These are phyloP conservation scores for Eumeta japonica DNA, from an alignment of 1,140 invertebrate genomes.

Conservation along the genomic window DNA sequence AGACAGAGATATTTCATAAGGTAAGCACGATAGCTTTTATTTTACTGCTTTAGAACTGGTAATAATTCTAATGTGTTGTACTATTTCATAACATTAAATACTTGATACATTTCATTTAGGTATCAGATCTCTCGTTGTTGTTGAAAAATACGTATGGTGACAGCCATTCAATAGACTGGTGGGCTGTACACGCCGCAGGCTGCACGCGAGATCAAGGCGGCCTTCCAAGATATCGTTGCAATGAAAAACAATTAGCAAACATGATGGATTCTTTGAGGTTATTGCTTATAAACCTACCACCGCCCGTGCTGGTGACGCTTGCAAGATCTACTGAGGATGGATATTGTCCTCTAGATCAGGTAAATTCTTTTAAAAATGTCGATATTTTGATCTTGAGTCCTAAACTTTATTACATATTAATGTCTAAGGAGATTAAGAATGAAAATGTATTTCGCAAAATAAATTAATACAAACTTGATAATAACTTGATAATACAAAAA, in stretches of 20 bases:
- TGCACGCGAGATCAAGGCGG: constrained; percentile 81
- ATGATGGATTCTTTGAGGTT: constrained; percentile 62
- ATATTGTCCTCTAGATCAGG: constrained; percentile 70
- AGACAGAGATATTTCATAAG: constrained; percentile 43
- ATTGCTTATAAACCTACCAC: constrained; percentile 65
- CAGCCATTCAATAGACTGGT: constrained; percentile 82
- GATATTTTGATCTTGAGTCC: background rate
- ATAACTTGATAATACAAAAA: too few species aligned
- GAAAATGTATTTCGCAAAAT: too few species aligned
- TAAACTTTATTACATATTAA: background rate
- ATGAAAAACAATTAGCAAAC: constrained; percentile 63
- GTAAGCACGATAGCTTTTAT: constrained; percentile 15
- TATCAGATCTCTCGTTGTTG: constrained; percentile 49
- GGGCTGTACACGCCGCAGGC: constrained; percentile 77
- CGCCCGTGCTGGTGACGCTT: constrained; percentile 76
- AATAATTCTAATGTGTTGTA: too few species aligned
- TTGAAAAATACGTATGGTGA: too few species aligned
- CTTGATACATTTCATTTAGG: constrained; percentile 42
- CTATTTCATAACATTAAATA: too few species aligned
- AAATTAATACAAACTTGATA: too few species aligned
- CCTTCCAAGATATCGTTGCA: constrained; percentile 80
- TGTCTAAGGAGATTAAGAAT: too few species aligned
- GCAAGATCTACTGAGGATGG: constrained; percentile 83
- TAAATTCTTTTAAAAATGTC: constrained; percentile 9
- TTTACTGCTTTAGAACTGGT: too few species aligned